A percentile compares a stretch with the other conserved stretches of the same genome.
Evolutionary conservation across 2,888 invertebrate species (phyloP).

Genomic region (Napeogenes inachia): DNA sequence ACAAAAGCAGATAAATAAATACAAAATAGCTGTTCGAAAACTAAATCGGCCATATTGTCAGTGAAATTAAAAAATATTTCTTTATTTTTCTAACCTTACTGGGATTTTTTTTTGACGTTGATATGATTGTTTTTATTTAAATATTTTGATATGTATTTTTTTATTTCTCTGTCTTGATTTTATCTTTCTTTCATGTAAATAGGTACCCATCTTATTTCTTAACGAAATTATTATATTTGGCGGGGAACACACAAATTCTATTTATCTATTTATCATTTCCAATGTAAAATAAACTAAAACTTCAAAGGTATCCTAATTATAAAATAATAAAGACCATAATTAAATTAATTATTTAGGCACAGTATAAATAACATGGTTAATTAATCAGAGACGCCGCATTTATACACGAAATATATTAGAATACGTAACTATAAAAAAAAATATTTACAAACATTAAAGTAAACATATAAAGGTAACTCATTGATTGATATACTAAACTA

Average conservation of each 20-base stretch:
- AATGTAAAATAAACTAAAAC: background rate
- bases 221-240: too few species aligned
- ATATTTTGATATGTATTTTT: too few species aligned
- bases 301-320: background rate
- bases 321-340: background rate
- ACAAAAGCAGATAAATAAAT: background rate
- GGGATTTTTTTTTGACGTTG: too few species aligned
- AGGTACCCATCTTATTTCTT: too few species aligned
- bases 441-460: slow-evolving; percentile 20
- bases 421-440: slow-evolving; percentile 13
- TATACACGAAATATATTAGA: slow-evolving; percentile 12
- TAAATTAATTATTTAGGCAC: background rate
- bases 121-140: too few species aligned
- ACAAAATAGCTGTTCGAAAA: background rate
- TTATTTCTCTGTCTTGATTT: too few species aligned
- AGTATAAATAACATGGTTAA: slow-evolving; percentile 5
- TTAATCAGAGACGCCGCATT: slow-evolving; percentile 19
- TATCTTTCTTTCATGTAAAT: too few species aligned
- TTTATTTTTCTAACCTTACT: too few species aligned
- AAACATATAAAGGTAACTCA: background rate
- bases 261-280: too few species aligned
- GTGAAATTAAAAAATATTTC: too few species aligned
- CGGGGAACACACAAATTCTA: too few species aligned
- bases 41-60: too few species aligned
- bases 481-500: background rate